phyloP scores from a whole-genome alignment of 2,888 invertebrate genomes.

The Acleris literana region DNA sequence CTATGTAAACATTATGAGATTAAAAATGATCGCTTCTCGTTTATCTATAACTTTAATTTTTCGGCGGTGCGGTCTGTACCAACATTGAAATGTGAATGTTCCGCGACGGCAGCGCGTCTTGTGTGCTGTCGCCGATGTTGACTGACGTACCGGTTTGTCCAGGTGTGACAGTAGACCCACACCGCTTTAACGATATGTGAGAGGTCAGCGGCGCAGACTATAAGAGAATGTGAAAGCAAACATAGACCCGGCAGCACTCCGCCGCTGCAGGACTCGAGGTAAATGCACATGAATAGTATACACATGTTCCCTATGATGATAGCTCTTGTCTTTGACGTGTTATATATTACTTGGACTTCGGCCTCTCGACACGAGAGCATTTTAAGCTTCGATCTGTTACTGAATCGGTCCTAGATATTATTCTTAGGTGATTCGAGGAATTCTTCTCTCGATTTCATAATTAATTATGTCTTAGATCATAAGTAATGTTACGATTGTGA shows the following conservation, averaged over 20 bases:
- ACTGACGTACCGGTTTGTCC: slow-evolving; percentile 76
- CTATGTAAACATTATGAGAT: slow-evolving; percentile 49
- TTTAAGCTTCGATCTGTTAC: slow-evolving; percentile 30
- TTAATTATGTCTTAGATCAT: slow-evolving; percentile 47
- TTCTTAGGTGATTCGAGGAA: slow-evolving; percentile 27
- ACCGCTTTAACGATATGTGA: slow-evolving; percentile 75
- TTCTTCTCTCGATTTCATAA: slow-evolving; percentile 37
- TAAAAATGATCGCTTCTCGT: slow-evolving; percentile 43
- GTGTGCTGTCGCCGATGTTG: slow-evolving; percentile 68
- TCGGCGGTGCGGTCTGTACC: slow-evolving; percentile 69
- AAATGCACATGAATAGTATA: slow-evolving; percentile 70
- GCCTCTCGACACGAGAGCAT: slow-evolving; percentile 18
- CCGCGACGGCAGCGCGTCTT: slow-evolving; percentile 41
- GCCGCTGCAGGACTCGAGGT: slow-evolving; percentile 75
- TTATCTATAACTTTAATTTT: slow-evolving; percentile 22
- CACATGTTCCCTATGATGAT: slow-evolving; percentile 16
- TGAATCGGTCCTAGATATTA: slow-evolving; percentile 22
- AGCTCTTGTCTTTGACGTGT: slow-evolving; percentile 34
- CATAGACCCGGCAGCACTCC: slow-evolving; percentile 53
- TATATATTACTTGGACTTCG: slow-evolving; percentile 38
- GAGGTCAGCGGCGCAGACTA: slow-evolving; percentile 64
- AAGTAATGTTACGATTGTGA: slow-evolving; percentile 46
- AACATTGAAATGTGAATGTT: slow-evolving; percentile 44
- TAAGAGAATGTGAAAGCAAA: slow-evolving; percentile 56
- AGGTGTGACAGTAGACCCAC: slow-evolving; percentile 76